Base-by-base conservation (phyloP, 2,888 invertebrate species). In the Heliconius aoede region DNA sequence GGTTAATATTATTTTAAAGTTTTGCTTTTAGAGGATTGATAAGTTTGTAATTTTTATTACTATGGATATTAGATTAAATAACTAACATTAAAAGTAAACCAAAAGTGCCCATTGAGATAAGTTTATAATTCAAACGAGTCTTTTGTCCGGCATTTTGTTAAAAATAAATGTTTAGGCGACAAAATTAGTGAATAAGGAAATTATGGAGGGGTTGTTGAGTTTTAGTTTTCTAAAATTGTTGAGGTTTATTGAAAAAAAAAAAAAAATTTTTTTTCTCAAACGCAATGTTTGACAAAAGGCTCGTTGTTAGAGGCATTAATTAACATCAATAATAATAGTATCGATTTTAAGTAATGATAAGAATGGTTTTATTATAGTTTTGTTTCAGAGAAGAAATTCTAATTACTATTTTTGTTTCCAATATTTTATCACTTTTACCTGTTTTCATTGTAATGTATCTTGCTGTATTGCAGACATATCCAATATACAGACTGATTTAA, bases 401-500 rank as follows among this genome's bases (percentile, higher is more conserved):
- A 93, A 93, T 93, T 92, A 92, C 91, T 94, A 94, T 93, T 94
- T 93, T 93, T 93, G 94, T 94, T 94, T 93, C 93, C 91, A 89
- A 93, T 93, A 93, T 94, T 94, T 94, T 93, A 93, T 93, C 91
- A 92, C 90, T 91, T 86, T 86, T 92, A 92, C 90, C 93, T 94
- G 94, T 94, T 94, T 93, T 93, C 93, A 94, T 91, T 93, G 91
- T 93, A 93, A 90, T 93, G 91, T 93, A 93, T 94, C 92, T 94
- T 92, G 94, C 94, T 94, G 94, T 95, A 94, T 94, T 95, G 93
- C 95, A 95, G 92, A 95, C 95, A 95, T 95, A 95, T 95, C 95
- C 94, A 94, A 93, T 94, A 95, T 94, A 95, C 95, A 95, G 95
- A 95, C 95, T 95, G 95, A 95, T 94, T 94, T 93, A 93, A 93